Base-by-base conservation (phyloP, 2,113 vertebrate species). In the Neomonachus schauinslandi region DNA sequence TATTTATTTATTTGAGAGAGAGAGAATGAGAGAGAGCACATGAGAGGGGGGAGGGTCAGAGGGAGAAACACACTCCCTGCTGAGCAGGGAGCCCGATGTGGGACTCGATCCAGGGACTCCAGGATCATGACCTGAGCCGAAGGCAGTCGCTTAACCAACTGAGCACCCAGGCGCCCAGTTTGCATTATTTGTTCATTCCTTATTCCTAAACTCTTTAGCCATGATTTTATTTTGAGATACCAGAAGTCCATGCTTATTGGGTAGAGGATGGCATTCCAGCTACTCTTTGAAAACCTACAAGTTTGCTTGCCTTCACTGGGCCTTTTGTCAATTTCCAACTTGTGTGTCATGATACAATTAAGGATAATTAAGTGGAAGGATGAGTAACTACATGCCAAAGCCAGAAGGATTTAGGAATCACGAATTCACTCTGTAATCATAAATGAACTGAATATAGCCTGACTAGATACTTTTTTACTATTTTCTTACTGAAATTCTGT, bases 191-290 rank as follows among this genome's bases (percentile, higher is more conserved):
- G 1, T 71, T 95, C 46, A 72, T 72, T 91, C 39, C 13, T 92
- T 95, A 82, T 94, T 67, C 95, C 26, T 96, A 72, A 91, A 59
- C 42, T 74, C 26, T 79, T 90, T 79, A 87, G 24, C 11, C 18
- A 36, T 51, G 12, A 77, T 86, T 92, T 46, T 61, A 39, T 79
- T 71, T 6, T 15, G 46, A 8, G 9, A 49, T 89, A 59, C 36
- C 51, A 71, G n/a, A 84, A 85, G 10, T 33, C 1, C n/a, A 26
- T 90, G 53, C 4, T 92, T 82, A 1, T 49, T 87, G 57, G 74
- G 11, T 46, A 91, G 12, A 95, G 12, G 16, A 80, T 69, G 42
- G 46, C n/a, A 57, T 61, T 84, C 46, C 90, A 72, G 11, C 1
- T 36, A 28, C 6, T n/a, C 19, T 94, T 76, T 57, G 63, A 85